Evolutionary conservation across 2,797 vertebrate species (phyloP), one percentile per base, ranked within the genome.

Genomic region (Pogoniulus pusillus): DNA sequence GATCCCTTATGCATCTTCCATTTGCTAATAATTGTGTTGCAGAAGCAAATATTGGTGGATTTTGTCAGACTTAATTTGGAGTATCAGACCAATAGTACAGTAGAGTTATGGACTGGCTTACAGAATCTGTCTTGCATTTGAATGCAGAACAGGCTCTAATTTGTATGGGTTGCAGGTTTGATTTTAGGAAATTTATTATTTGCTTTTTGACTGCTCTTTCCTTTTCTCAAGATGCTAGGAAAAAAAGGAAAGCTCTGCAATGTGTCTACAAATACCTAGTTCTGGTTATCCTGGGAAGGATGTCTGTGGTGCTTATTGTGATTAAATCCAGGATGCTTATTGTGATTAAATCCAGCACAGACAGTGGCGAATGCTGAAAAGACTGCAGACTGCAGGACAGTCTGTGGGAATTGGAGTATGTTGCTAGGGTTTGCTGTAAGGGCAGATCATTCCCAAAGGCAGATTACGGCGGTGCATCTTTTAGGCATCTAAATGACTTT

Each of bases 401-500:
- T 10, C 4, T 65, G 60, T 20, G 65, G 85, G 79, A 68, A 32
- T 47, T 6, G 6, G 54, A 82, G 27, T 51, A 37, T 0, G 0
- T 54, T 27, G n/a, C 39, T 89, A 62, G 51, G 30, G 82, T 91
- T 82, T 90, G 75, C 75, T 80, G 4, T 10, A 34, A 64, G 78
- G 49, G 60, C 35, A 76, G 74, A 78, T 83, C 24, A n/a, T 78
- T 90, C 80, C 83, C 83, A 70, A 75, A 91, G 90, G 77, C 90
- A 90, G 77, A 76, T 88, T 76, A 90, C 0, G 4, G 27, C 70
- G 79, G 37, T 51, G 41, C 37, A 71, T 93, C 37, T 91, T 74
- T 69, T 82, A 90, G 69, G 51, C 59, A 70, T 78, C 73, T 93
- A 91, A 91, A 89, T 83, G 82, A 45, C 86, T 91, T 93, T 91